These are phyloP conservation scores for Propithecus deckenii DNA, from an alignment of 2,797 vertebrate species.

Conservation along the genomic window DNA sequence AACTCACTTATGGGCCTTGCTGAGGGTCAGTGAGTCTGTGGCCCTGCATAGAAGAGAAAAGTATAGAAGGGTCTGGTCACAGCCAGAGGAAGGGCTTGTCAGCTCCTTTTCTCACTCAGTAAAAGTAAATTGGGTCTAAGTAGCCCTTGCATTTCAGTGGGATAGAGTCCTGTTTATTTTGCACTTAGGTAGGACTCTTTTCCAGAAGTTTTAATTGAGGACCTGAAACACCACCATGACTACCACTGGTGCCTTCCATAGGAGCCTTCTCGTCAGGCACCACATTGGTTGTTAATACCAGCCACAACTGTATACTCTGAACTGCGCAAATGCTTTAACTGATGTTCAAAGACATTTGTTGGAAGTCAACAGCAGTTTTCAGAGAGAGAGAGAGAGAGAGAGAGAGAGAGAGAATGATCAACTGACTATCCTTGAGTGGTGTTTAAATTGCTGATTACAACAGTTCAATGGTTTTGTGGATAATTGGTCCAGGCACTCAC, in stretches of 20 bases:
- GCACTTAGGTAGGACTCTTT: not conserved
- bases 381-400: not conserved
- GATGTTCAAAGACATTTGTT: not conserved
- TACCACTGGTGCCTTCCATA: not conserved
- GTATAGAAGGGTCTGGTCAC: not conserved
- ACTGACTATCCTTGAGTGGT: not conserved
- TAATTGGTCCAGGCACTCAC: constrained; percentile 38
- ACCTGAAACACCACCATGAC: not conserved
- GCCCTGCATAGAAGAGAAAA: not conserved
- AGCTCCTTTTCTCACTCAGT: not conserved
- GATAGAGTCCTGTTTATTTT: not conserved
- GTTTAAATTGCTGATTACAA: not conserved
- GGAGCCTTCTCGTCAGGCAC: not conserved
- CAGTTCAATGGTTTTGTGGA: not conserved
- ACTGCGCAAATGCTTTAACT: not conserved
- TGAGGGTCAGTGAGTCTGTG: not conserved
- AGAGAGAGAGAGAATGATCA: not conserved
- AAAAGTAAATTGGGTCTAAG: not conserved
- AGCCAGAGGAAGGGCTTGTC: too few species aligned
- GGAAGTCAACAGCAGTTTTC: not conserved
- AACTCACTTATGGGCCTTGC: not conserved
- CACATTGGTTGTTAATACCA: not conserved
- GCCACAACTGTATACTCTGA: not conserved
- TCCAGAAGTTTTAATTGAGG: not conserved
- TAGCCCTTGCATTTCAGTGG: not conserved